Percentiles rank a stretch among this genome's conserved stretches.
Evolutionary conservation across 2,113 vertebrate genomes (phyloP).

Genomic region (Carassius carassius): DNA sequence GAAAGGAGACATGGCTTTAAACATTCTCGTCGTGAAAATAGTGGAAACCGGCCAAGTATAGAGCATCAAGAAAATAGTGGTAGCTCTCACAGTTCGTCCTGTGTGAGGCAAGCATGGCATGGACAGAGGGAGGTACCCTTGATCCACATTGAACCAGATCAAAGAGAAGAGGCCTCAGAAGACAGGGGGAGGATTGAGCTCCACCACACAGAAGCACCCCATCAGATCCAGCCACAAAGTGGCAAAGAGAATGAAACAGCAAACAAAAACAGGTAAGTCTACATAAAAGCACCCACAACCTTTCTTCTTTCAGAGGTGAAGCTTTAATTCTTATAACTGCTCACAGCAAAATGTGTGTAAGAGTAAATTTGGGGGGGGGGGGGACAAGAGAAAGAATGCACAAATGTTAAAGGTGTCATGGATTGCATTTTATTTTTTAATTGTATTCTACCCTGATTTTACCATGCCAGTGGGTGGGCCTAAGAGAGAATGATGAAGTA

Average conservation of each 20-base stretch:
- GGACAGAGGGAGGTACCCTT: conserved; percentile 87
- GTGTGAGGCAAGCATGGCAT: conserved; percentile 50
- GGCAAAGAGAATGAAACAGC: conserved; percentile 52
- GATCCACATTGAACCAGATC: conserved; percentile 94
- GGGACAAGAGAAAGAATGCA: background rate
- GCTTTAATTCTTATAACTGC: background rate
- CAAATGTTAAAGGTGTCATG: background rate
- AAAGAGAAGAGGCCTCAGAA: conserved; percentile 76
- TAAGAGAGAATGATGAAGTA: too few relatives aligned
- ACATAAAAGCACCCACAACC: conserved; percentile 14
- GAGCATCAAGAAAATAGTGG: conserved; percentile 59
- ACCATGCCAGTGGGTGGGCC: too few relatives aligned
- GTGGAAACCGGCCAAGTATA: conserved; percentile 60
- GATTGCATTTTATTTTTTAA: background rate
- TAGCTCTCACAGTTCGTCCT: conserved; percentile 42
- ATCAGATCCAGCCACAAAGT: conserved; percentile 62
- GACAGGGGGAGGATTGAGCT: conserved; percentile 54
- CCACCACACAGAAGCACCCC: conserved; percentile 60
- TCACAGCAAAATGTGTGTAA: conserved; percentile 22
- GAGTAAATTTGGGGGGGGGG: too few relatives aligned
- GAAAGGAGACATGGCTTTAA: conserved; percentile 71
- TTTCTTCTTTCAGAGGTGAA: background rate
- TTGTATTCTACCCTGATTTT: too few relatives aligned
- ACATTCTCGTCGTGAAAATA: conserved; percentile 64
- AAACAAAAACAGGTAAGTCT: conserved; percentile 68